Evolutionary conservation across 2,888 invertebrate genomes (phyloP).

Genomic region (Teinopalpus imperialis): DNA sequence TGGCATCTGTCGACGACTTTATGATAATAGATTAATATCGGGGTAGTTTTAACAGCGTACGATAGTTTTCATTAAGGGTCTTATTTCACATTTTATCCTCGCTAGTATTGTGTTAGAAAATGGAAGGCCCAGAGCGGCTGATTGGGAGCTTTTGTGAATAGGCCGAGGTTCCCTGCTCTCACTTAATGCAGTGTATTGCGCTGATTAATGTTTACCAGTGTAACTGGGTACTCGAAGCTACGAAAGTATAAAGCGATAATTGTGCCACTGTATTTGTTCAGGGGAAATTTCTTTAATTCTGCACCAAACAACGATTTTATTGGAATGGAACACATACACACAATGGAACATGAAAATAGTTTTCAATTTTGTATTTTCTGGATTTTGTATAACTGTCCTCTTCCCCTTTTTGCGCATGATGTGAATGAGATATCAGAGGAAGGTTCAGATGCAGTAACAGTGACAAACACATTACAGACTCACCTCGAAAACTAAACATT

Average conservation of each 20-base stretch:
- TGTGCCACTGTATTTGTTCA: slow-evolving; percentile 13
- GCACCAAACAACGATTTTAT: too few relatives aligned
- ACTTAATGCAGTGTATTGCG: slow-evolving; percentile 31
- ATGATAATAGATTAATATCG: slow-evolving; percentile 41
- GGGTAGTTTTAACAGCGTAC: slow-evolving; percentile 33
- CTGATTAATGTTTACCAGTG: slow-evolving; percentile 43
- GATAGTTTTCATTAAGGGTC: slow-evolving; percentile 44
- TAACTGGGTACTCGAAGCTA: slow-evolving; percentile 28
- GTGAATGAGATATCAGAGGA: too few relatives aligned
- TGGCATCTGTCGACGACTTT: slow-evolving; percentile 40
- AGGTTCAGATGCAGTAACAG: too few relatives aligned
- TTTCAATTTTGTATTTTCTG: too few relatives aligned
- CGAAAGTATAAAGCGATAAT: slow-evolving; percentile 25
- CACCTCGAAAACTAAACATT: too few relatives aligned
- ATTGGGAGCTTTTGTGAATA: slow-evolving; percentile 43
- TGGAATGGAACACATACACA: too few relatives aligned
- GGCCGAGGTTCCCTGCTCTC: slow-evolving; percentile 38
- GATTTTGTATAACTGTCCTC: too few relatives aligned
- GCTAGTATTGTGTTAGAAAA: slow-evolving; percentile 33
- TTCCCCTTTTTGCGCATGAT: too few relatives aligned
- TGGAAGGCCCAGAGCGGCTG: slow-evolving; percentile 35
- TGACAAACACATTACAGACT: too few relatives aligned
- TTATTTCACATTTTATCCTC: slow-evolving; percentile 40
- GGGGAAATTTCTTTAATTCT: too few relatives aligned
- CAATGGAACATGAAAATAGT: too few relatives aligned